A percentile compares a stretch with the other conserved stretches of the same genome.
phyloP scores from a whole-genome alignment of 1,140 invertebrate species.

The Brachionus calyciflorus region DNA sequence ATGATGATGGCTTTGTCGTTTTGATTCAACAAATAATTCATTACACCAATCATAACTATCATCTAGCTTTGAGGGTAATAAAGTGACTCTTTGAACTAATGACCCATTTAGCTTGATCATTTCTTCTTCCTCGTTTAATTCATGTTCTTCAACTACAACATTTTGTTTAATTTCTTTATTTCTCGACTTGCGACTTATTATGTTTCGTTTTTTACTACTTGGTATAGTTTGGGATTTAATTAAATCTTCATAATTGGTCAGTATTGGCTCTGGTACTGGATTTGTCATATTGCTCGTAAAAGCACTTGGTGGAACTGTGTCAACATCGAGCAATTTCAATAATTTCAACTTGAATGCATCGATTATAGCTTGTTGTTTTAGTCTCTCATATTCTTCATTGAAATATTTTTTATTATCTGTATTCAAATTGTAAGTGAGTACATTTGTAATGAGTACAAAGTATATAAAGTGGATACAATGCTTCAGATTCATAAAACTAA shows the following conservation, averaged over 20 bases:
- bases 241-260: not conserved
- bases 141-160: not conserved
- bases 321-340: slow-evolving; percentile 7
- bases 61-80: not conserved
- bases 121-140: not conserved
- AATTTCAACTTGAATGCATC: slow-evolving; percentile 2
- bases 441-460: no score
- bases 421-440: not conserved
- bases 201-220: not conserved
- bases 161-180: not conserved
- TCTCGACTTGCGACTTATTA: not conserved
- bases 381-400: slow-evolving; percentile 6
- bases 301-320: not conserved
- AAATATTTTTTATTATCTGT: not conserved
- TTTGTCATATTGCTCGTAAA: slow-evolving; percentile 12
- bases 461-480: no score
- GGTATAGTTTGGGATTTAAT: not conserved
- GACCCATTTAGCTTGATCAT: slow-evolving; percentile 1
- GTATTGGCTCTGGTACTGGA: not conserved
- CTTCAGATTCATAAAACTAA: no score
- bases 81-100: not conserved
- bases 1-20: not conserved
- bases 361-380: slow-evolving; percentile 18
- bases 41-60: not conserved
- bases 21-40: not conserved